phyloP scores from a whole-genome alignment of 1,140 invertebrate genomes.

The Dendroctonus ponderosae region DNA sequence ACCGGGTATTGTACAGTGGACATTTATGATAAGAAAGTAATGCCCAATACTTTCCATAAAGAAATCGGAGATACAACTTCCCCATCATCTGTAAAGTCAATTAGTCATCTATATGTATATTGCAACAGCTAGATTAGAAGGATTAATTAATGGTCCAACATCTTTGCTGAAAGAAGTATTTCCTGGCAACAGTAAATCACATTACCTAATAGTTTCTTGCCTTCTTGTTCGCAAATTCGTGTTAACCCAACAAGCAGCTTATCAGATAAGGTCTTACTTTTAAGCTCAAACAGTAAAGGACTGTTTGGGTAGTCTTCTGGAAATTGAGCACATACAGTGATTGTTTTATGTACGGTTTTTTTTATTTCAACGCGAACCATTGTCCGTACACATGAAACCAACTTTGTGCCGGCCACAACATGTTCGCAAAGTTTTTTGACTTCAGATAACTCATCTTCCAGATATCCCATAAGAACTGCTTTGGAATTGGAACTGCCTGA shows the following conservation, averaged over 20 bases:
- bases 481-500: too few species aligned
- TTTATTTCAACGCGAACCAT: constrained; percentile 70
- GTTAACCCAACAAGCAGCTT: constrained; percentile 64
- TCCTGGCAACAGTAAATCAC: too few species aligned
- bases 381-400: constrained; percentile 65
- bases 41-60: not conserved
- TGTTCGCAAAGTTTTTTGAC: constrained; percentile 64
- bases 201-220: constrained; percentile 55
- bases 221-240: constrained; percentile 65
- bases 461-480: constrained; percentile 57
- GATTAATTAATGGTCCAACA: too few species aligned
- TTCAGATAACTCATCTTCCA: constrained; percentile 64
- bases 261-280: constrained; percentile 67
- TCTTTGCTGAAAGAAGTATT: too few species aligned
- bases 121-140: not conserved
- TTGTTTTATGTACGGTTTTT: constrained; percentile 60
- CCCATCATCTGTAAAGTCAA: not conserved
- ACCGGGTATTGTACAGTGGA: not conserved
- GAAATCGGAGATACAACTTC: too few species aligned
- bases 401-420: constrained; percentile 59
- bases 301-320: constrained; percentile 60
- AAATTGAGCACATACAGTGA: constrained; percentile 68
- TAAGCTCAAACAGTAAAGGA: constrained; percentile 67
- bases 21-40: not conserved
- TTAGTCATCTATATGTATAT: too few species aligned